A percentile compares a stretch with the other conserved stretches of the same genome.
phyloP scores from a whole-genome alignment of 2,113 vertebrate species.

The Phalacrocorax pelagicus region DNA sequence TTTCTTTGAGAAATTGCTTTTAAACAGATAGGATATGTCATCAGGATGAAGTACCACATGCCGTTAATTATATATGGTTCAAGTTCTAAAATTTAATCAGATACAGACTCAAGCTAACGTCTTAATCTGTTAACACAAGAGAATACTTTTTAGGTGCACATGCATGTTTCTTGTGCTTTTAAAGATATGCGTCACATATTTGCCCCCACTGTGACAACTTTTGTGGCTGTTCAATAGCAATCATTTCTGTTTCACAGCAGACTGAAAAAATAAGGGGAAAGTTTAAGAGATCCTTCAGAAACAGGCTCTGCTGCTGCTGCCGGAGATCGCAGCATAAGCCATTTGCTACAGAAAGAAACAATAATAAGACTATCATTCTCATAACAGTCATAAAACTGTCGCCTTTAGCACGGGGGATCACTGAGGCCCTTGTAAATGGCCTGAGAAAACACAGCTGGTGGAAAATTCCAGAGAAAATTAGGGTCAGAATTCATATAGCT shows the following conservation, averaged over 20 bases:
- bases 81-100: constrained; percentile 15
- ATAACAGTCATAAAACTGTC: neutral
- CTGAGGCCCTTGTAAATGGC: neutral
- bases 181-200: neutral
- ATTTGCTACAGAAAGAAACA: neutral
- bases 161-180: neutral
- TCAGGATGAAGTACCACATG: neutral
- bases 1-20: constrained; percentile 26
- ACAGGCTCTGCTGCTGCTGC: neutral
- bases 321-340: neutral
- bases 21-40: neutral
- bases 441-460: neutral
- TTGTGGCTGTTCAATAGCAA: neutral
- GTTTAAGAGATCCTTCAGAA: neutral
- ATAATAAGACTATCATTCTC: neutral
- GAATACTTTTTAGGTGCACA: neutral
- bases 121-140: neutral
- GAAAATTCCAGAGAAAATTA: neutral
- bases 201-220: neutral
- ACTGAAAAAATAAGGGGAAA: neutral
- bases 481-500: neutral
- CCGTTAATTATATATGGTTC: neutral
- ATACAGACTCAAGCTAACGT: neutral
- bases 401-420: neutral
- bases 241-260: neutral